Base-by-base conservation (phyloP, 2,888 invertebrate species). In the Plagiodera versicolora region DNA sequence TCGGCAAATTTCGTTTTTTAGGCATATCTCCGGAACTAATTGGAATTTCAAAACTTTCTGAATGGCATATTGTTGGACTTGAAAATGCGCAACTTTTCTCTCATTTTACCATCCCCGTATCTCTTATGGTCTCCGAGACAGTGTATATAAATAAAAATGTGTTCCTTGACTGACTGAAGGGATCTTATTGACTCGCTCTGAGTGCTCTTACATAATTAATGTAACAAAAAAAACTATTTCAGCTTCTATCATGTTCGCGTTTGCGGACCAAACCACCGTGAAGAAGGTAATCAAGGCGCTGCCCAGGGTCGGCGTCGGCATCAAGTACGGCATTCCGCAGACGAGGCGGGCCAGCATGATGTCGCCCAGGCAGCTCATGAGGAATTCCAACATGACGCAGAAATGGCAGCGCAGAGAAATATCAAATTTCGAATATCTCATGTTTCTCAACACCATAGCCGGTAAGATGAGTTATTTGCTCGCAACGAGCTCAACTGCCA, bases 381-480 rank as follows among this genome's bases (percentile, higher is more conserved):
- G 98, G 75, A 94, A 96, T 83, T 98, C 98, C 19, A 98, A 98
- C 83, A 99, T 99, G 99, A 98, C 98, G 50, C 96, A 97, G 83
- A 95, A 97, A 81, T 99, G 99, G 99, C 98, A 98, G 81, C 87
- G 98, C 19, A 85, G 99, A 47, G 99, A 99, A 83, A 98, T 99
- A 74, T 97, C 98, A 65, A 99, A 99, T 84, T 99, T 99, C 82
- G 99, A 99, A 83, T 99, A 99, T 81, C 87, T 99, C 73, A 99
- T 99, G 98, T 99, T 99, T 85, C 89, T 99, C 70, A 99, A 99
- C 81, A 99, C 99, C 16, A 98, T 99, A 69, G 98, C 99, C 63
- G 97, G 94, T 93, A 76, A 85, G 87, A 76, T 47, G 17, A 48
- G 46, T 18, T 39, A 39, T 39, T 6, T 32, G n/a, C 24, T n/a